These are phyloP conservation scores for Dasyprocta punctata DNA, from an alignment of 2,113 vertebrate species.

Conservation along the genomic window DNA sequence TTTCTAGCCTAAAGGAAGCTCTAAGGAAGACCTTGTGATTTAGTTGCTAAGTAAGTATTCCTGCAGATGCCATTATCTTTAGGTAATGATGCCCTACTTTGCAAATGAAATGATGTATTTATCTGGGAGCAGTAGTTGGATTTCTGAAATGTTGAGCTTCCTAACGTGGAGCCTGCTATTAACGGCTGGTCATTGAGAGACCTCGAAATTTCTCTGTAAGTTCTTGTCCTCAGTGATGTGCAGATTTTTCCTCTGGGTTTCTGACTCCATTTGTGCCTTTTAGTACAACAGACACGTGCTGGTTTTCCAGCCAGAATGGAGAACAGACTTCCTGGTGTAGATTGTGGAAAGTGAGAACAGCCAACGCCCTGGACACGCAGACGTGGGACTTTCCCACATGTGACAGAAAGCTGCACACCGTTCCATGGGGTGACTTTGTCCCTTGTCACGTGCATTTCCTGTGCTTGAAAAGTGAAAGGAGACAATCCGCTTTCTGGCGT, in stretches of 20 bases:
- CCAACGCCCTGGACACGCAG: not conserved
- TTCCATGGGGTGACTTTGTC: not conserved
- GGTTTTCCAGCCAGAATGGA: not conserved
- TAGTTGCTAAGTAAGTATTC: constrained; percentile 81
- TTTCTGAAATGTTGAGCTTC: constrained; percentile 50
- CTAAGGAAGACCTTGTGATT: constrained; percentile 80
- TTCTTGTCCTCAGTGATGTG: not conserved
- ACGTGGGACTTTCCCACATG: too few relatives aligned
- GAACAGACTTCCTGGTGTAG: not conserved
- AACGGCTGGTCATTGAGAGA: not conserved
- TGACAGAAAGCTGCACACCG: not conserved
- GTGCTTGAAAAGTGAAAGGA: constrained; percentile 12
- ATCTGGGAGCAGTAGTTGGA: constrained; percentile 56
- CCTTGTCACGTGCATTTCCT: not conserved
- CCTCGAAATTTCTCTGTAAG: not conserved
- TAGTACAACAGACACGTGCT: not conserved
- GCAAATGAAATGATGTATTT: constrained; percentile 56
- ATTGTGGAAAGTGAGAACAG: not conserved
- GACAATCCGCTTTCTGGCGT: not conserved
- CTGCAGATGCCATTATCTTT: constrained; percentile 79
- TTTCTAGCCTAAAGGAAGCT: constrained; percentile 81
- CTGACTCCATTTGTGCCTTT: not conserved
- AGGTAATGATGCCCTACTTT: constrained; percentile 76
- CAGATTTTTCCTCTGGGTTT: not conserved
- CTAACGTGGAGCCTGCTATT: not conserved